Conservation (phyloP, 2,888 invertebrate genomes). For the Tubulanus polymorphus region DNA sequence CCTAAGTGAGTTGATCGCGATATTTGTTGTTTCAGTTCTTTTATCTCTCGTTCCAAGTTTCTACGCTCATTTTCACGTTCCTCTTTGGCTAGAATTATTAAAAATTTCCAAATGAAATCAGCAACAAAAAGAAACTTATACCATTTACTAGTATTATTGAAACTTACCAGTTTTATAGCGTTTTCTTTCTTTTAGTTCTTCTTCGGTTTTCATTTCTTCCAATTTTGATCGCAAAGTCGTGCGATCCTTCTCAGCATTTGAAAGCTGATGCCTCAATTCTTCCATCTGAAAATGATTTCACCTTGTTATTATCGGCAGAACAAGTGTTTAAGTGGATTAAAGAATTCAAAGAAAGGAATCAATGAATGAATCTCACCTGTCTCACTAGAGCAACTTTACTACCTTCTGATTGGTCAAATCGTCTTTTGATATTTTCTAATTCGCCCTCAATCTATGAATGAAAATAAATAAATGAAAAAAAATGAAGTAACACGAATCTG, state of each 20-base stretch:
- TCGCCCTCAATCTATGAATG: conserved; percentile 35
- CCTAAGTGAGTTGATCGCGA: conserved; percentile 31
- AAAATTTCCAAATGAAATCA: background rate
- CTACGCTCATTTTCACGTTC: conserved; percentile 26
- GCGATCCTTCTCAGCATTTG: conserved; percentile 34
- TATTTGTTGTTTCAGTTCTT: conserved; percentile 36
- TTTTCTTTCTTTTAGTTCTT: conserved; percentile 32
- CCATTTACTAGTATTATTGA: background rate
- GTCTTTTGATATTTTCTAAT: conserved; percentile 34
- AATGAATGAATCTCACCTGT: conserved; percentile 28
- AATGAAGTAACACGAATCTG: too few relatives aligned
- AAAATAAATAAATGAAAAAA: background rate
- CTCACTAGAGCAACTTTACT: conserved; percentile 34
- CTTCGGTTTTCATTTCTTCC: conserved; percentile 34
- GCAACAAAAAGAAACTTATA: background rate
- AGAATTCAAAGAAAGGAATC: too few relatives aligned
- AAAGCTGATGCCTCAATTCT: conserved; percentile 34
- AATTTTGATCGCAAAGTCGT: conserved; percentile 28
- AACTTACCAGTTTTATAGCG: conserved; percentile 25
- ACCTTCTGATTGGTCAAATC: conserved; percentile 43
- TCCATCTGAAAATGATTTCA: conserved; percentile 36
- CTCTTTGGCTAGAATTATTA: conserved; percentile 12
- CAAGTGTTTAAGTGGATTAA: too few relatives aligned
- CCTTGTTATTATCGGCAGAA: too few relatives aligned
- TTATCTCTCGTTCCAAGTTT: conserved; percentile 36